Evolutionary conservation across 2,888 invertebrate species (phyloP).

Genomic region (Poecilus cupreus): DNA sequence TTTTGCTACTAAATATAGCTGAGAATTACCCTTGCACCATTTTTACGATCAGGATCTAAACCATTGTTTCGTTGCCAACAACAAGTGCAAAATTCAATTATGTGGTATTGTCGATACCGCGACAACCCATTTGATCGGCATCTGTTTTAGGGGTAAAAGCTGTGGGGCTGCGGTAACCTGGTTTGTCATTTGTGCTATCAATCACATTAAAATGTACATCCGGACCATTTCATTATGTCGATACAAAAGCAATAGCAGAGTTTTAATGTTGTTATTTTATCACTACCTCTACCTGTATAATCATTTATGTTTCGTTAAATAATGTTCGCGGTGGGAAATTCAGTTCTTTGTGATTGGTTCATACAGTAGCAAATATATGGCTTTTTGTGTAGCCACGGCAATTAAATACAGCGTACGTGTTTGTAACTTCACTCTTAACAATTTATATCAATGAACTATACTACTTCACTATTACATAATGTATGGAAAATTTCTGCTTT

Average conservation of each 20-base stretch:
- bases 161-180: conserved; percentile 1
- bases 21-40: too few relatives aligned
- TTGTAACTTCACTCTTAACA: too few relatives aligned
- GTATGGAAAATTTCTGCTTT: too few relatives aligned
- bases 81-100: conserved; percentile 24
- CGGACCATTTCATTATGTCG: conserved; percentile 48
- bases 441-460: too few relatives aligned
- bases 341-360: not conserved
- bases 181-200: conserved; percentile 51
- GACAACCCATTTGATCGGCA: not conserved
- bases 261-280: conserved; percentile 8
- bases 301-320: not conserved
- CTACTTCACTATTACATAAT: too few relatives aligned
- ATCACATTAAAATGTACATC: conserved; percentile 52
- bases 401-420: too few relatives aligned
- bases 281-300: not conserved
- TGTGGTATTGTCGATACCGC: conserved; percentile 12
- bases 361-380: not conserved
- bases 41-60: not conserved
- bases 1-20: too few relatives aligned
- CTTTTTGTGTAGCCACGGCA: not conserved
- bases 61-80: not conserved
- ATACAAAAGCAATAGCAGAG: not conserved
- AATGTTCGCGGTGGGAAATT: not conserved
- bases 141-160: not conserved